These are phyloP conservation scores for Siniperca scherzeri DNA, from an alignment of 2,797 vertebrate genomes.

Conservation along the genomic window DNA sequence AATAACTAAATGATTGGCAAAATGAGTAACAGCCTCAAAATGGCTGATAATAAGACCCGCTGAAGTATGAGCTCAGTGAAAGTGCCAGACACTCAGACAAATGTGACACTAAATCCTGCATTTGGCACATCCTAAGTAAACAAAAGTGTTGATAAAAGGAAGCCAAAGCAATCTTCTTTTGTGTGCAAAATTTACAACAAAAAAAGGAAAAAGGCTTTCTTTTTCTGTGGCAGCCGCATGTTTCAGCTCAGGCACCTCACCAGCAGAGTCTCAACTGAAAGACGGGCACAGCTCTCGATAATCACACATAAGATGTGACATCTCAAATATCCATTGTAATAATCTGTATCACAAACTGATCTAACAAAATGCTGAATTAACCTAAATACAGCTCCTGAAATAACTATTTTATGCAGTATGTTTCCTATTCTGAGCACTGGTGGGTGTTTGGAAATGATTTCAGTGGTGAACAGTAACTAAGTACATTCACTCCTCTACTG, in stretches of 20 bases:
- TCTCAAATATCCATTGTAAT: slow-evolving; percentile 22
- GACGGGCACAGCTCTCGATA: neutral
- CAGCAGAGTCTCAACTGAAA: slow-evolving; percentile 25
- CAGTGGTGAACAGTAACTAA: neutral
- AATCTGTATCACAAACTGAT: slow-evolving; percentile 26
- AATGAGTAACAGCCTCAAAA: slow-evolving; percentile 75
- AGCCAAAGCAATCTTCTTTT: slow-evolving; percentile 64
- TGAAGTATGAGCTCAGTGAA: slow-evolving; percentile 65
- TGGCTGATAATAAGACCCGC: slow-evolving; percentile 73
- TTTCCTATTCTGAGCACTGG: neutral
- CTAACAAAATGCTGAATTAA: slow-evolving; percentile 30
- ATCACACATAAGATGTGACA: slow-evolving; percentile 29
- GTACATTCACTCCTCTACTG: neutral
- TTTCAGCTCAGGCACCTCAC: slow-evolving; percentile 23
- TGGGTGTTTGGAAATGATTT: neutral
- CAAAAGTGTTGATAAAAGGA: slow-evolving; percentile 77
- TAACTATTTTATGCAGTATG: neutral
- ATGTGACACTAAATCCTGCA: slow-evolving; percentile 81
- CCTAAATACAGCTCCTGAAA: slow-evolving; percentile 30
- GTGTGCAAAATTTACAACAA: slow-evolving; percentile 46
- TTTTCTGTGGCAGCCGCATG: slow-evolving; percentile 23
- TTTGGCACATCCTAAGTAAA: slow-evolving; percentile 78
- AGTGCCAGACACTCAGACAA: slow-evolving; percentile 75
- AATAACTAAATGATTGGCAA: slow-evolving; percentile 75
- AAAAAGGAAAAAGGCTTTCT: slow-evolving; percentile 1